phyloP scores from a whole-genome alignment of 2,797 vertebrate species.

The Oceanodroma leucorhoa region DNA sequence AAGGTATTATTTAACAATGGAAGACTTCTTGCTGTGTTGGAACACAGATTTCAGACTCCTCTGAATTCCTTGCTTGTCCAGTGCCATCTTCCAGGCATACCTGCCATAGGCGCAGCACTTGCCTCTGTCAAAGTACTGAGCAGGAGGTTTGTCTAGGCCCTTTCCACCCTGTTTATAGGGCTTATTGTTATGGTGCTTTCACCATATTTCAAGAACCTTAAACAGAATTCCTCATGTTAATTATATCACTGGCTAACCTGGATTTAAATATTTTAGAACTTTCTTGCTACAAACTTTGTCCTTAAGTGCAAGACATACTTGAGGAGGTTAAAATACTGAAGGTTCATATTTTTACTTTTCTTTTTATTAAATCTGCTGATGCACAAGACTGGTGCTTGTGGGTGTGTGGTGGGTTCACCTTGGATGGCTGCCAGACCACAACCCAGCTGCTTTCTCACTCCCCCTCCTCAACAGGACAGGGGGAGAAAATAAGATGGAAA shows the following conservation, averaged over 20 bases:
- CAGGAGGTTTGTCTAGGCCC: neutral
- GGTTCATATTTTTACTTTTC: neutral
- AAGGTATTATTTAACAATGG: neutral
- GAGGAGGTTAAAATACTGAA: neutral
- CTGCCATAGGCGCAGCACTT: neutral
- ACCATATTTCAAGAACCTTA: neutral
- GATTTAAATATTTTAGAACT: neutral
- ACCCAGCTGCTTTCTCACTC: neutral
- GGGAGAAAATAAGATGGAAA: neutral
- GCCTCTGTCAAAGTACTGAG: neutral
- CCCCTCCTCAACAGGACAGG: accelerated
- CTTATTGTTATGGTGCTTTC: neutral
- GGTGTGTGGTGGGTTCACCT: neutral
- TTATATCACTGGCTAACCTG: neutral
- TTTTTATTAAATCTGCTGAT: neutral
- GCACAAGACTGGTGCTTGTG: neutral
- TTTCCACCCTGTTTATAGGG: neutral
- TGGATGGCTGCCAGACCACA: neutral
- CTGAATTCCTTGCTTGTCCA: neutral
- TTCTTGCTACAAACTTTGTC: neutral
- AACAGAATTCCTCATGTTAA: neutral
- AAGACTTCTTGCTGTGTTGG: neutral
- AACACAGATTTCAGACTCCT: neutral
- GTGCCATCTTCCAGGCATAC: neutral
- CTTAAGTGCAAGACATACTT: neutral